Percentiles rank a stretch among this genome's conserved stretches.
phyloP scores from a whole-genome alignment of 1,140 invertebrate genomes.

The Drosophila pandora region DNA sequence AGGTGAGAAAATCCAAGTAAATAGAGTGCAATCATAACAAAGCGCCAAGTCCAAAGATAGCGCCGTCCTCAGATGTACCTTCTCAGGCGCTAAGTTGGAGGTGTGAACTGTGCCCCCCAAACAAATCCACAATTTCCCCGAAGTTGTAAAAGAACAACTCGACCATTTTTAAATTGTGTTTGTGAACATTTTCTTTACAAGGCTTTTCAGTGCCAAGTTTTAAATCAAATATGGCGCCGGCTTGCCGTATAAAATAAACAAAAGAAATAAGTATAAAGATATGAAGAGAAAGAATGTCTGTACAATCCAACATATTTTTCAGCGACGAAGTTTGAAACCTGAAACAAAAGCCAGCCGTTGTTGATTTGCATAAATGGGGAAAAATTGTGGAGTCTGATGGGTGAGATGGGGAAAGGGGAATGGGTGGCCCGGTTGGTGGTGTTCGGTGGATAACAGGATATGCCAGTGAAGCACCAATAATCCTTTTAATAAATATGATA shows the following conservation, averaged over 20 bases:
- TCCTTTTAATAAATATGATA: slow-evolving; percentile 84
- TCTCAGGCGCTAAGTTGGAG: slow-evolving; percentile 60
- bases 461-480: slow-evolving; percentile 83
- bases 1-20: slow-evolving; percentile 72
- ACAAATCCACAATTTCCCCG: slow-evolving; percentile 48
- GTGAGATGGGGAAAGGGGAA: not conserved
- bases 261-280: slow-evolving; percentile 13
- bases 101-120: slow-evolving; percentile 47
- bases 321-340: slow-evolving; percentile 10
- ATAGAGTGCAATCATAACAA: slow-evolving; percentile 64
- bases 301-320: slow-evolving; percentile 63
- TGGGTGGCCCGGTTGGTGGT: slow-evolving; percentile 2
- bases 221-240: slow-evolving; percentile 78
- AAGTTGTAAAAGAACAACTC: slow-evolving; percentile 37
- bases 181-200: slow-evolving; percentile 63
- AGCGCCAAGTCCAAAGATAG: slow-evolving; percentile 65
- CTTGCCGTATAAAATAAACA: slow-evolving; percentile 1
- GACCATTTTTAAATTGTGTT: slow-evolving; percentile 69
- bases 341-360: slow-evolving; percentile 73
- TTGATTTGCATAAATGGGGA: slow-evolving; percentile 69
- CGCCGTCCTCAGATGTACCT: slow-evolving; percentile 39
- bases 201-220: slow-evolving; percentile 72
- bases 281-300: slow-evolving; percentile 12
- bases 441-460: slow-evolving; percentile 75
- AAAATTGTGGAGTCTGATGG: slow-evolving; percentile 9